Conservation (phyloP, 2,797 vertebrate genomes). For the Darevskia mixta region DNA sequence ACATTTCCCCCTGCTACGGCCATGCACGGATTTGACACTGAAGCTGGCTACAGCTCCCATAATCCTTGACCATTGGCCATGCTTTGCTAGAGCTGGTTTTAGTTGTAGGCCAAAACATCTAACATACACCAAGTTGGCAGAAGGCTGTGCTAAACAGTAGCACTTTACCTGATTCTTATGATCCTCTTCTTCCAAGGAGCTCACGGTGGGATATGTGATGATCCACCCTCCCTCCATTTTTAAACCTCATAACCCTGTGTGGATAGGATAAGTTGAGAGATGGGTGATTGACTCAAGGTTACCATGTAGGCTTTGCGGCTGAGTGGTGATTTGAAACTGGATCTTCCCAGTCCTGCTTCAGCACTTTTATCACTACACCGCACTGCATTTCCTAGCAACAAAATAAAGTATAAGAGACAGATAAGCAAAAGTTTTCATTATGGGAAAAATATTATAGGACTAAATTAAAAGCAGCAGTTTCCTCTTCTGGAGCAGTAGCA, state of each 20-base stretch:
- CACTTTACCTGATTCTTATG: not conserved
- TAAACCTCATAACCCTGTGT: not conserved
- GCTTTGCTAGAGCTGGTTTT: no score
- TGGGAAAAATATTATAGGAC: not conserved
- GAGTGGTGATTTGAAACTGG: not conserved
- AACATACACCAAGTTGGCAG: no score
- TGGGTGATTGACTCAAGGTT: not conserved
- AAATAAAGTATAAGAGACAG: not conserved
- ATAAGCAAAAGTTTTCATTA: not conserved
- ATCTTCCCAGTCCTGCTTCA: not conserved
- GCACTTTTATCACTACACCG: not conserved
- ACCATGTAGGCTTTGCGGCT: not conserved
- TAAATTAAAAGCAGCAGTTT: conserved; percentile 30
- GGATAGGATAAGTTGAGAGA: not conserved
- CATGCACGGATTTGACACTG: no score
- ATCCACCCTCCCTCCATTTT: not conserved
- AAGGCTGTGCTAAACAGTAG: not conserved
- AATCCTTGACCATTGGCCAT: no score
- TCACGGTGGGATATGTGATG: not conserved
- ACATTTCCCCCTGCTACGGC: no score
- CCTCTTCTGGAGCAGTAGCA: conserved; percentile 16
- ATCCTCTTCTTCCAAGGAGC: not conserved
- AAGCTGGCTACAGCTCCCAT: no score
- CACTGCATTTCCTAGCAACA: not conserved
- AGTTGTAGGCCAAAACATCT: no score